Evolutionary conservation across 2,888 invertebrate species (phyloP), one percentile per base, ranked within the genome.

Genomic region (Protophormia terraenovae): DNA sequence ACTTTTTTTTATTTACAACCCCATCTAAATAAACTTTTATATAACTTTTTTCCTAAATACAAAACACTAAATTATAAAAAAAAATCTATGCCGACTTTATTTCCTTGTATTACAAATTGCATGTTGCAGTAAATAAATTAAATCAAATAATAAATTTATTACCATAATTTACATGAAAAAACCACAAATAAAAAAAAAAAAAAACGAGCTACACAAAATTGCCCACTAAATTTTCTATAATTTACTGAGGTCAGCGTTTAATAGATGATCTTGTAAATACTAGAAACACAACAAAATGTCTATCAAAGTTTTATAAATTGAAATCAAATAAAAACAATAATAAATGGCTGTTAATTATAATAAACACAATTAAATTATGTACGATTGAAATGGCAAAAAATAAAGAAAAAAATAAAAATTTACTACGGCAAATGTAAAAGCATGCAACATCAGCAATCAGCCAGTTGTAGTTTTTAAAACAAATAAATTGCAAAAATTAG

Each of bases 251-350:
- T 71, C 78, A 85, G 47, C 27, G 14, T 64, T 29, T 75, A 75
- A 85, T 78, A 29, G 62, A 85, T 64, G 77, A 69, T 67, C 69
- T 67, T 69, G 82, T 45, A 85, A 79, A 69, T 73, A 78, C 53
- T 3, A n/a, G 27, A 27, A 50, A 62, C 69, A 53, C 64, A 53
- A 6, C 16, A 19, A 22, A 81, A 81, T 77, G 85, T 78, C 78
- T 75, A 82, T 78, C 78, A 78, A 75, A 78, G 24, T 64, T 82
- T 73, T 67, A 16, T 64, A 67, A 79, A 75, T 78, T 82, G 69
- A 69, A 85, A 75, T 82, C 82, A 66, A 85, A 85, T 85, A 82
- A 85, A 75, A 85, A 79, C 73, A 75, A 82, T 85, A 85, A 85
- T 66, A 85, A 85, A 82, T 85, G 78, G 78, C 55, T 67, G 62